phyloP scores from a whole-genome alignment of 2,797 vertebrate genomes.

The Pangasius krempfi region DNA sequence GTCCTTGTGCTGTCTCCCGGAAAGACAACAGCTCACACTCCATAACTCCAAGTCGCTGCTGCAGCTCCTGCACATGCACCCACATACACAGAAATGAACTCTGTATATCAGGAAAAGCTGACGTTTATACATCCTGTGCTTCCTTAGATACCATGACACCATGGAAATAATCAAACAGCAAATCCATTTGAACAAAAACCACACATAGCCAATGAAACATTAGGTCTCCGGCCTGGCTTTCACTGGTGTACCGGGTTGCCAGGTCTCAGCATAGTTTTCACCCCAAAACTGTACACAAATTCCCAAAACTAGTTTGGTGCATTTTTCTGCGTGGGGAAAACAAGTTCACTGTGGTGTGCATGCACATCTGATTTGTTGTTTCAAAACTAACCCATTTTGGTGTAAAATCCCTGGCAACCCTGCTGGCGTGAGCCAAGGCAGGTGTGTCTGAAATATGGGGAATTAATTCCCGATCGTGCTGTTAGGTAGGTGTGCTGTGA shows the following conservation, averaged over 20 bases:
- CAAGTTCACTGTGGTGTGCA: too few species aligned
- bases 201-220: background rate
- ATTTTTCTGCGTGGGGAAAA: too few species aligned
- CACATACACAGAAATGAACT: slow-evolving; percentile 26
- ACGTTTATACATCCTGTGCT: background rate
- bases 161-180: background rate
- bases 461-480: too few species aligned
- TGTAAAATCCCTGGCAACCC: too few species aligned
- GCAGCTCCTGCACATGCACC: slow-evolving; percentile 78
- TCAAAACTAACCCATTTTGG: too few species aligned
- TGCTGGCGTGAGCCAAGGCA: too few species aligned
- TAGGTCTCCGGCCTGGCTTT: background rate
- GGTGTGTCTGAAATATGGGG: too few species aligned
- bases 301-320: too few species aligned
- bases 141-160: background rate
- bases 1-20: slow-evolving; percentile 79
- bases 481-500: too few species aligned
- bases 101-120: background rate
- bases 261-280: background rate
- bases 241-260: background rate
- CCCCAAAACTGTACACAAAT: background rate
- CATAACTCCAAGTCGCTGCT: slow-evolving; percentile 82
- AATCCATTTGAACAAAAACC: background rate
- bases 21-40: slow-evolving; percentile 78
- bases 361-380: too few species aligned